These are phyloP conservation scores for Dicyrtoma fusca DNA, from an alignment of 2,888 invertebrate genomes.

Conservation along the genomic window DNA sequence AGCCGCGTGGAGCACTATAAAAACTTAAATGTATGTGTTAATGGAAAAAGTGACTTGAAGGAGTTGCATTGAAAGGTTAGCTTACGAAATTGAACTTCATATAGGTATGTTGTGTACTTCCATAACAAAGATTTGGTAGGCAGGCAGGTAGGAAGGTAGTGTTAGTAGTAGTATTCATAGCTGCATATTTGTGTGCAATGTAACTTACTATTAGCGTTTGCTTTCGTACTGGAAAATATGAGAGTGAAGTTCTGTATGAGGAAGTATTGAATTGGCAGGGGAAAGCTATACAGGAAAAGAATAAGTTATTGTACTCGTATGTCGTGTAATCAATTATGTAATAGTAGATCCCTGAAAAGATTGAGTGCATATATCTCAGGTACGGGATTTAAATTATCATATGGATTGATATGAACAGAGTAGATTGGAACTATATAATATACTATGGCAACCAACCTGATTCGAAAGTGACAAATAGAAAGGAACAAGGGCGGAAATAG, in stretches of 20 bases:
- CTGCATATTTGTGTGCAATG: too few relatives aligned
- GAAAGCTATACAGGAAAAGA: background rate
- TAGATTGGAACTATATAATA: background rate
- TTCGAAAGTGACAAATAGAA: conserved; percentile 29
- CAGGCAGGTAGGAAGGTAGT: too few relatives aligned
- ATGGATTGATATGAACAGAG: too few relatives aligned
- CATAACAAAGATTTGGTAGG: background rate
- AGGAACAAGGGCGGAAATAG: conserved; percentile 33
- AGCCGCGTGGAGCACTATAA: background rate
- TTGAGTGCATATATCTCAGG: conserved; percentile 3
- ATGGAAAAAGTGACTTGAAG: conserved; percentile 16
- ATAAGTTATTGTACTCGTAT: conserved; percentile 6
- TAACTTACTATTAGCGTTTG: too few relatives aligned
- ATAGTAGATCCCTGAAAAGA: conserved; percentile 19
- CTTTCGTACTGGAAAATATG: background rate
- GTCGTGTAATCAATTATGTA: conserved; percentile 27
- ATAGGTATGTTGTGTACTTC: background rate
- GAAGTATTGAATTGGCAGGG: background rate
- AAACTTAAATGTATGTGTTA: conserved; percentile 6
- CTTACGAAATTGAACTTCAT: background rate
- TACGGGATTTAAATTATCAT: background rate
- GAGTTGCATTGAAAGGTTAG: conserved; percentile 8
- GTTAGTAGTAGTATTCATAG: too few relatives aligned
- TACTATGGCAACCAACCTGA: too few relatives aligned
- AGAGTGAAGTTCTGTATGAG: background rate